These are phyloP conservation scores for Zingel zingel DNA, from an alignment of 2,113 vertebrate species.

Conservation along the genomic window DNA sequence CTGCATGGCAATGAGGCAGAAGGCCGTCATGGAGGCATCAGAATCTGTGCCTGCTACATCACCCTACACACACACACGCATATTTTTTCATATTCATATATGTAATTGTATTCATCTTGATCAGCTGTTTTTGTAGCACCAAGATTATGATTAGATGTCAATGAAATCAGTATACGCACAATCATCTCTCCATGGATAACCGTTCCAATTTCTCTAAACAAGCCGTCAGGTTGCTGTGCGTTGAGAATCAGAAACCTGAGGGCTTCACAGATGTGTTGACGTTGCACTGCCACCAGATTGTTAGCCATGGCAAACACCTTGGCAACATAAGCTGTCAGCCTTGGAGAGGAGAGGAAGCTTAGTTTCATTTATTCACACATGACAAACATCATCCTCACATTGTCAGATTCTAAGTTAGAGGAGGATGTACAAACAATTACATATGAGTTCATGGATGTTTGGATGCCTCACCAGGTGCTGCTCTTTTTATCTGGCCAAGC, in stretches of 20 bases:
- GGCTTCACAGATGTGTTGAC: constrained; percentile 84
- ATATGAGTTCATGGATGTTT: background rate
- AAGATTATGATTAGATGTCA: background rate
- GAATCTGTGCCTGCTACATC: constrained; percentile 77
- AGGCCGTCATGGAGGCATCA: constrained; percentile 89
- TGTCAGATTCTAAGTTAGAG: background rate
- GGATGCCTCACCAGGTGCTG: constrained; percentile 28
- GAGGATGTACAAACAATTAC: no score
- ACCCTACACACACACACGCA: constrained; percentile 78
- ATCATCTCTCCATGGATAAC: constrained; percentile 83
- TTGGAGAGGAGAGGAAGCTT: background rate
- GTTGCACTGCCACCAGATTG: constrained; percentile 75
- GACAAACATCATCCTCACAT: no score
- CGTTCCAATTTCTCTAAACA: constrained; percentile 84
- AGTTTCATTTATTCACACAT: background rate
- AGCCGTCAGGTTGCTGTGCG: constrained; percentile 86
- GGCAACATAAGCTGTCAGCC: constrained; percentile 92
- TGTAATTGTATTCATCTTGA: background rate
- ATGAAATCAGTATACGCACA: constrained; percentile 72
- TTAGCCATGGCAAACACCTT: constrained; percentile 90
- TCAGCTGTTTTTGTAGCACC: background rate
- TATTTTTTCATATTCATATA: background rate
- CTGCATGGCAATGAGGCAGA: constrained; percentile 87
- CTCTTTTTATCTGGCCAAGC: background rate
- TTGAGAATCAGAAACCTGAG: constrained; percentile 48